A percentile compares a stretch with the other conserved stretches of the same genome.
These are phyloP conservation scores for Gymnothorax reevesii DNA, from an alignment of 2,797 vertebrate genomes.

Conservation along the genomic window DNA sequence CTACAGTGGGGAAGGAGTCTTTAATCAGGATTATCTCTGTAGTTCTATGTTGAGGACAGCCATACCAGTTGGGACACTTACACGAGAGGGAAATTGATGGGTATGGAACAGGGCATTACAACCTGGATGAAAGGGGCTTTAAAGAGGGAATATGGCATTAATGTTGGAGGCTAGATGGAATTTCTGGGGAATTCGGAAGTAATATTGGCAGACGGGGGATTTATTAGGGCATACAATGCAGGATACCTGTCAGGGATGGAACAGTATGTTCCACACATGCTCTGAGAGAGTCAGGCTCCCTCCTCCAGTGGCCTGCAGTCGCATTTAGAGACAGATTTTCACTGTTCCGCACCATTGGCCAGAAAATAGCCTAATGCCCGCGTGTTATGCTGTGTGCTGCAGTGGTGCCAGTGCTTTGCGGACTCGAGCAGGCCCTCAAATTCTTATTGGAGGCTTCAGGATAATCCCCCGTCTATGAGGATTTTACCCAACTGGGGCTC, in stretches of 20 bases:
- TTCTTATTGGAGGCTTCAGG: not conserved
- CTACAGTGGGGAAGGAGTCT: not conserved
- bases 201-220: not conserved
- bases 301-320: not conserved
- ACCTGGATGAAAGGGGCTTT: not conserved
- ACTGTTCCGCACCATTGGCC: not conserved
- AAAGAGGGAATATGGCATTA: not conserved
- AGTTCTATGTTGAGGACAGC: too few relatives aligned
- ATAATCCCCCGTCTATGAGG: not conserved
- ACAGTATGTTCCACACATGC: slow-evolving; percentile 8
- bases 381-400: not conserved
- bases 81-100: not conserved
- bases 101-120: not conserved
- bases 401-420: not conserved
- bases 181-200: not conserved
- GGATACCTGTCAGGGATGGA: not conserved
- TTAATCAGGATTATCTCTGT: not conserved
- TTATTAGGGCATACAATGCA: not conserved
- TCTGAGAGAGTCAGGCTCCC: not conserved
- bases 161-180: not conserved
- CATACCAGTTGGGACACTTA: not conserved
- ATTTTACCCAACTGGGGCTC: not conserved
- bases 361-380: slow-evolving; percentile 8
- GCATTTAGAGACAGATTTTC: not conserved
- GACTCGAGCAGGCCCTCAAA: not conserved